phyloP scores from a whole-genome alignment of 2,888 invertebrate species.

The Anthrax anthrax region DNA sequence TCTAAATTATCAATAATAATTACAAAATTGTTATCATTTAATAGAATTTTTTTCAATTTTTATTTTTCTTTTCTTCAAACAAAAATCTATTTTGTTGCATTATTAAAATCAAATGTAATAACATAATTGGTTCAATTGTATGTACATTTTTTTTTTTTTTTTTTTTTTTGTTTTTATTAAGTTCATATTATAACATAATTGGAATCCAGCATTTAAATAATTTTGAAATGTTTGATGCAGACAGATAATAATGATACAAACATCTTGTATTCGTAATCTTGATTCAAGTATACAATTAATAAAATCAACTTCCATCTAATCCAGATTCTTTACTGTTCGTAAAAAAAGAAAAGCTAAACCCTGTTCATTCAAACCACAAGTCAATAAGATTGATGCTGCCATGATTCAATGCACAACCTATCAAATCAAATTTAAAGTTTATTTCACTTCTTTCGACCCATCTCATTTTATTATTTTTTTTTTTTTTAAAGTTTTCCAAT shows the following conservation, averaged over 20 bases:
- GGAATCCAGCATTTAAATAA: conserved; percentile 58
- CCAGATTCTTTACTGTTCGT: conserved; percentile 54
- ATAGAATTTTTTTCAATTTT: conserved; percentile 34
- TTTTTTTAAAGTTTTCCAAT: too few relatives aligned
- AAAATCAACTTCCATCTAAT: conserved; percentile 58
- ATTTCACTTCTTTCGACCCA: too few relatives aligned
- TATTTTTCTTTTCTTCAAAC: too few relatives aligned
- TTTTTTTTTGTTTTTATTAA: too few relatives aligned
- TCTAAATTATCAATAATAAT: conserved; percentile 59
- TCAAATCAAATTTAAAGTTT: too few relatives aligned
- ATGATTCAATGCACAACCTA: conserved; percentile 35
- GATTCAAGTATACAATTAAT: conserved; percentile 50
- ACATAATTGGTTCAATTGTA: conserved; percentile 40
- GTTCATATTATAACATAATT: conserved; percentile 55
- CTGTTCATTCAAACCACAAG: conserved; percentile 48
- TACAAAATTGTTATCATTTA: conserved; percentile 37
- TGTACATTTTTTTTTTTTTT: conserved; percentile 36
- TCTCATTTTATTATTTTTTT: too few relatives aligned
- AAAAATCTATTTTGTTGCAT: too few relatives aligned
- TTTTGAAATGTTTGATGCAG: conserved; percentile 58
- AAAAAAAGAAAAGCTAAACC: conserved; percentile 40
- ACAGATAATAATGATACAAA: conserved; percentile 46
- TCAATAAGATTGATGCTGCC: conserved; percentile 47
- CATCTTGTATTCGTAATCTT: conserved; percentile 41
- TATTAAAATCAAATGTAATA: conserved; percentile 32